These are phyloP conservation scores for Drosophila paulistorum DNA, from an alignment of 1,140 invertebrate species.

Conservation along the genomic window DNA sequence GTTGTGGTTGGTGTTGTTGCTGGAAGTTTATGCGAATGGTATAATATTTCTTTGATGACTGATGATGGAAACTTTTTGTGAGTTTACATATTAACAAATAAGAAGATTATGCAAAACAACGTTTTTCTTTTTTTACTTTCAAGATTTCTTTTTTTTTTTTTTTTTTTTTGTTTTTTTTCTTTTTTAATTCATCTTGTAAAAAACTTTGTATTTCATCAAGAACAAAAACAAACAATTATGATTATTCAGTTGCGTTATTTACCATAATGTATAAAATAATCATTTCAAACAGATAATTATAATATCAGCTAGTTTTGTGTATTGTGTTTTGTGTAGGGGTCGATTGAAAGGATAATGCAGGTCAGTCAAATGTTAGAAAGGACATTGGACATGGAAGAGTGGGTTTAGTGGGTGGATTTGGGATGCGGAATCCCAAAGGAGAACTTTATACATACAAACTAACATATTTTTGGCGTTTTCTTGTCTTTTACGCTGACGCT, in stretches of 20 bases:
- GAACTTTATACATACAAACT: constrained; percentile 76
- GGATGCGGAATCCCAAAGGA: constrained; percentile 61
- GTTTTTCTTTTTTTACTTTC: constrained; percentile 55
- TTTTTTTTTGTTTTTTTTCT: constrained; percentile 3
- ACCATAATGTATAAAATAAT: constrained; percentile 74
- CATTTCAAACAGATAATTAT: constrained; percentile 76
- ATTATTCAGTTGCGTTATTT: constrained; percentile 70
- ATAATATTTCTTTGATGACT: background rate
- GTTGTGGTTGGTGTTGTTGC: constrained; percentile 28
- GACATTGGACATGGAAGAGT: constrained; percentile 24
- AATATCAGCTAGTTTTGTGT: constrained; percentile 59
- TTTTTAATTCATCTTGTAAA: constrained; percentile 71
- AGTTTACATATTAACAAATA: constrained; percentile 15
- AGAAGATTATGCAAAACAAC: constrained; percentile 66
- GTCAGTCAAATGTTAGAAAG: background rate
- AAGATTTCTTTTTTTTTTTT: constrained; percentile 54
- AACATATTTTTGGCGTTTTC: constrained; percentile 71
- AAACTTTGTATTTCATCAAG: constrained; percentile 78
- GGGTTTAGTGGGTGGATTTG: background rate
- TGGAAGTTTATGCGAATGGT: constrained; percentile 45
- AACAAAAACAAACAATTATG: constrained; percentile 78
- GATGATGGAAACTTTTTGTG: background rate
- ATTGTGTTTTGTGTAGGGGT: too few species aligned
- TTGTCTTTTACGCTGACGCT: constrained; percentile 56
- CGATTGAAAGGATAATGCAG: constrained; percentile 3